Evolutionary conservation across 2,113 vertebrate genomes (phyloP).

Genomic region (Falcunculus frontatus): DNA sequence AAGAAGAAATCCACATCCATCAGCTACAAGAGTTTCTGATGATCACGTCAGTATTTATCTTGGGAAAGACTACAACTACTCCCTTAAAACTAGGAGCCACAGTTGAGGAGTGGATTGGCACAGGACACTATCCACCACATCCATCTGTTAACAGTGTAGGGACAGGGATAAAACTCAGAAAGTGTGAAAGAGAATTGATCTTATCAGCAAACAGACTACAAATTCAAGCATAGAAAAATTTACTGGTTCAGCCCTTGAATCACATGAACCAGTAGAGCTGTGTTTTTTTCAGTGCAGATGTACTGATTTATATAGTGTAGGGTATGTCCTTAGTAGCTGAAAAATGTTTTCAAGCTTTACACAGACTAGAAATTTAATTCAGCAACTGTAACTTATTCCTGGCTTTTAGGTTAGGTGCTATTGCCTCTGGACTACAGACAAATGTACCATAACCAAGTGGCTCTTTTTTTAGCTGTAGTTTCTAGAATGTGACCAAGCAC

Average conservation of each 20-base stretch:
- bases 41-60: neutral
- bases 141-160: neutral
- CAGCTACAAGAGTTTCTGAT: neutral
- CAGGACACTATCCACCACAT: too few species aligned
- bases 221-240: neutral
- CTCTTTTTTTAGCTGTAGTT: neutral
- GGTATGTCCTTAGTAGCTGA: neutral
- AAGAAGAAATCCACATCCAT: neutral
- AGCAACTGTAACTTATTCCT: neutral
- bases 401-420: neutral
- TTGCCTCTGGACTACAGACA: neutral
- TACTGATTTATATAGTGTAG: neutral
- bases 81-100: neutral
- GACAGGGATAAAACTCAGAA: neutral
- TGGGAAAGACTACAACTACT: neutral
- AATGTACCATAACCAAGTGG: neutral
- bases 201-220: neutral
- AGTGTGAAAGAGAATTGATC: accelerated
- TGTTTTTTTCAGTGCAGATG: neutral
- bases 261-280: neutral
- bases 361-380: neutral
- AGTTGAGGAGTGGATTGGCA: neutral
- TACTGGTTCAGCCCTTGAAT: neutral
- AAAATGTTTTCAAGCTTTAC: neutral
- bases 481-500: neutral